Conservation (phyloP, 2,888 invertebrate species). For the Apotomis capreana region DNA sequence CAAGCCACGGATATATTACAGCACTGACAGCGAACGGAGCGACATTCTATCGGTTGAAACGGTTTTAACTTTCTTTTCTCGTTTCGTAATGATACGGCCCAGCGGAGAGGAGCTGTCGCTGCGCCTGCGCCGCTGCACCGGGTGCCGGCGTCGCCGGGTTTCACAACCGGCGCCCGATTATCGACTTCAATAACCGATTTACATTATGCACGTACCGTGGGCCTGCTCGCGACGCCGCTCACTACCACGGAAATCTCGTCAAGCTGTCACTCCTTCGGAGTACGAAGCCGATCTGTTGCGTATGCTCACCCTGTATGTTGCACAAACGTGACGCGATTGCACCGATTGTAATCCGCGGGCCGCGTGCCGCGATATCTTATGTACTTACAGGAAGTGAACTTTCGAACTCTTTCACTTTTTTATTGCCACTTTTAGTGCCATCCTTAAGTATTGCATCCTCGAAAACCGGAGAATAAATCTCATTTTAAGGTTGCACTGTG, state of each 20-base stretch:
- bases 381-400: slow-evolving; percentile 69
- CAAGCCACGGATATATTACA: slow-evolving; percentile 56
- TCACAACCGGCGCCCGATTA: slow-evolving; percentile 55
- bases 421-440: slow-evolving; percentile 45
- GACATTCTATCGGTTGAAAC: slow-evolving; percentile 69
- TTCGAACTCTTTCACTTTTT: slow-evolving; percentile 72
- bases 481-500: slow-evolving; percentile 15
- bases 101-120: slow-evolving; percentile 65
- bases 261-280: slow-evolving; percentile 7
- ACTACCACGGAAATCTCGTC: slow-evolving; percentile 34
- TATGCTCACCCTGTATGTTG: slow-evolving; percentile 78
- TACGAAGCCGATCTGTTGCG: slow-evolving; percentile 47
- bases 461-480: slow-evolving; percentile 15
- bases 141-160: slow-evolving; percentile 54
- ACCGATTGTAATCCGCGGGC: slow-evolving; percentile 75
- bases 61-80: slow-evolving; percentile 74
- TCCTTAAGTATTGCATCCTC: slow-evolving; percentile 44
- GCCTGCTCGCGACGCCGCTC: slow-evolving; percentile 35
- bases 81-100: slow-evolving; percentile 76
- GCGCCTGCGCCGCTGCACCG: slow-evolving; percentile 50
- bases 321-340: slow-evolving; percentile 71
- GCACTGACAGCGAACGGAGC: slow-evolving; percentile 57
- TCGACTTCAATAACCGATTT: slow-evolving; percentile 52
- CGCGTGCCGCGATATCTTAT: slow-evolving; percentile 72
- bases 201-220: slow-evolving; percentile 39